A percentile compares a stretch with the other conserved stretches of the same genome.
These are phyloP conservation scores for Leptinotarsa peninsularis DNA, from an alignment of 2,888 invertebrate genomes.

Conservation along the genomic window DNA sequence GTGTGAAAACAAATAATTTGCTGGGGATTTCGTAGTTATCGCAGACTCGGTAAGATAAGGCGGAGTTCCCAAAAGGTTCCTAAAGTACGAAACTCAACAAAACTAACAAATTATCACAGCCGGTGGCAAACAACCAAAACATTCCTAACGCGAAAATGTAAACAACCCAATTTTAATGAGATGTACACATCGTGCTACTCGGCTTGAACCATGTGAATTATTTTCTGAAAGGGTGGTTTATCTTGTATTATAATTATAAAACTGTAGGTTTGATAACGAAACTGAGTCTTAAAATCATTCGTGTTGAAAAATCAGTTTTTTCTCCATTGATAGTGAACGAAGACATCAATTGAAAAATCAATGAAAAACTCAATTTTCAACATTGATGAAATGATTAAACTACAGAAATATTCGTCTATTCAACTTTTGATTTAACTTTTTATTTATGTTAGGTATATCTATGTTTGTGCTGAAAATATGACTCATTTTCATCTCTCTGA, in stretches of 20 bases:
- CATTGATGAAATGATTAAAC: too few relatives aligned
- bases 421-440: too few relatives aligned
- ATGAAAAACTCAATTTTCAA: too few relatives aligned
- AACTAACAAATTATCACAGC: slow-evolving; percentile 13
- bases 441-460: too few relatives aligned
- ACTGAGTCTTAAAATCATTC: too few relatives aligned
- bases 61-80: slow-evolving; percentile 2
- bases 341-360: too few relatives aligned
- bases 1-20: not conserved
- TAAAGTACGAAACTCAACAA: not conserved
- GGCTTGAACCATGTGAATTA: not conserved
- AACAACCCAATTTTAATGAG: slow-evolving; percentile 7
- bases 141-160: slow-evolving; percentile 3
- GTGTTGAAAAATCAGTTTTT: too few relatives aligned
- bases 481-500: too few relatives aligned
- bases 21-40: not conserved
- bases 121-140: slow-evolving; percentile 6
- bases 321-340: too few relatives aligned
- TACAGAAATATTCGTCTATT: too few relatives aligned
- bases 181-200: not conserved
- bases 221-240: not conserved
- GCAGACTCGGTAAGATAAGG: not conserved
- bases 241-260: not conserved
- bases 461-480: too few relatives aligned
- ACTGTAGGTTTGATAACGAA: too few relatives aligned